Evolutionary conservation across 2,113 vertebrate genomes (phyloP).

Genomic region (Muscicapa adusta): DNA sequence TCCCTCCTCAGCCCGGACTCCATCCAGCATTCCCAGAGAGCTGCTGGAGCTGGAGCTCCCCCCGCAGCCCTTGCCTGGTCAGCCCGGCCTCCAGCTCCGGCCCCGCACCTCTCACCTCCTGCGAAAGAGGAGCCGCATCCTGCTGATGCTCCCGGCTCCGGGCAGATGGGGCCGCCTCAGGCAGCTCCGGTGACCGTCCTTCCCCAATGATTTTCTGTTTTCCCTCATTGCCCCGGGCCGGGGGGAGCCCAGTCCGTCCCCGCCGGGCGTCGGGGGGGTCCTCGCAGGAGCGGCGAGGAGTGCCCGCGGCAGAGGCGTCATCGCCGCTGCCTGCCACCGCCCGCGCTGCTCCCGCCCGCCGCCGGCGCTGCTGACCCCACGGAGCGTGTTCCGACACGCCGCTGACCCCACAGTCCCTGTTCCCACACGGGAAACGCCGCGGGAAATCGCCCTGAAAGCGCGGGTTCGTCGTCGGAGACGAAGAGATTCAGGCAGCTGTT

Average conservation of each 20-base stretch:
- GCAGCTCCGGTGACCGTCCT: neutral
- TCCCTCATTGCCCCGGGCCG: neutral
- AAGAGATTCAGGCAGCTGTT: rapidly evolving
- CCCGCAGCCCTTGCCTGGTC: neutral
- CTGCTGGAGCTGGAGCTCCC: too few relatives aligned
- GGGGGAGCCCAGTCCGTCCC: too few relatives aligned
- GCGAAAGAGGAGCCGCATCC: neutral
- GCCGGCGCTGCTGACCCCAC: neutral
- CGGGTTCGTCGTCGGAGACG: too few relatives aligned
- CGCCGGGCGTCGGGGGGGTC: too few relatives aligned
- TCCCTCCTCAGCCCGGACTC: neutral
- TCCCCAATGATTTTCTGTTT: neutral
- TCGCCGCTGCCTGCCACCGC: too few relatives aligned
- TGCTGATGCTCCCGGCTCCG: neutral
- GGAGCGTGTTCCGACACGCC: too few relatives aligned
- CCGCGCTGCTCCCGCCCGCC: neutral
- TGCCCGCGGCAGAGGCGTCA: too few relatives aligned
- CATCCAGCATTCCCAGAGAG: neutral
- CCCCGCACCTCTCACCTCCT: neutral
- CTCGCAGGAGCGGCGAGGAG: neutral
- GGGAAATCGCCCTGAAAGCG: neutral
- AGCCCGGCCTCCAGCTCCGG: neutral
- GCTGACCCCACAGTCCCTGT: neutral
- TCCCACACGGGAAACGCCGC: neutral
- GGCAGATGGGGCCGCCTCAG: too few relatives aligned